Conservation (phyloP, 2,113 vertebrate species). For the Stigmatopora argus region DNA sequence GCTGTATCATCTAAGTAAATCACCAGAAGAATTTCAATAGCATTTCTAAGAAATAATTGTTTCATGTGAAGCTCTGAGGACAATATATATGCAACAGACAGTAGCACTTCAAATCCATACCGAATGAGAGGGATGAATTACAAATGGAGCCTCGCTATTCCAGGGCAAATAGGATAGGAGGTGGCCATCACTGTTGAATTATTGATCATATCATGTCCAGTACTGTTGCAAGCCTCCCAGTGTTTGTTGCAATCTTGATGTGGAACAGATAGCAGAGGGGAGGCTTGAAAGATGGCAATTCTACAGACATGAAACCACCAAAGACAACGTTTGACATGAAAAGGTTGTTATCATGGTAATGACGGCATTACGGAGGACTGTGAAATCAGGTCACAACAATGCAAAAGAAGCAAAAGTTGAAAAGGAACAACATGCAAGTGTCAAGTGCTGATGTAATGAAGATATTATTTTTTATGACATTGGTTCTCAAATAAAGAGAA, state of each 20-base stretch:
- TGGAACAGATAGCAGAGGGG: neutral
- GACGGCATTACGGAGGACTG: neutral
- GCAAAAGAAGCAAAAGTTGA: neutral
- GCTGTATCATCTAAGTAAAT: no score
- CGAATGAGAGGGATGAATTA: slow-evolving; percentile 16
- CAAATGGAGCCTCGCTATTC: slow-evolving; percentile 5
- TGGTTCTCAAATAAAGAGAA: no score
- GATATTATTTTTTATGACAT: neutral
- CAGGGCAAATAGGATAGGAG: slow-evolving; percentile 6
- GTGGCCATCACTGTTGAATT: slow-evolving; percentile 4
- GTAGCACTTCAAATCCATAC: slow-evolving; percentile 11
- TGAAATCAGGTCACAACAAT: neutral
- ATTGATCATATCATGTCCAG: neutral
- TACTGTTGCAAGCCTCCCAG: slow-evolving; percentile 4
- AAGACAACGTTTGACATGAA: neutral
- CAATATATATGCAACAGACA: neutral
- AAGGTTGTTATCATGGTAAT: neutral
- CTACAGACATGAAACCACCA: neutral
- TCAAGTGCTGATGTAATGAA: neutral
- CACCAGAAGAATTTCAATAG: no score
- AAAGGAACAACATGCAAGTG: neutral
- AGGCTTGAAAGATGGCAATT: neutral
- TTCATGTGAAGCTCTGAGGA: neutral
- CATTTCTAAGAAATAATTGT: neutral
- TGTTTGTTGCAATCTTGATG: neutral